Evolutionary conservation across 2,888 invertebrate species (phyloP).

Genomic region (Catocala fraxini): DNA sequence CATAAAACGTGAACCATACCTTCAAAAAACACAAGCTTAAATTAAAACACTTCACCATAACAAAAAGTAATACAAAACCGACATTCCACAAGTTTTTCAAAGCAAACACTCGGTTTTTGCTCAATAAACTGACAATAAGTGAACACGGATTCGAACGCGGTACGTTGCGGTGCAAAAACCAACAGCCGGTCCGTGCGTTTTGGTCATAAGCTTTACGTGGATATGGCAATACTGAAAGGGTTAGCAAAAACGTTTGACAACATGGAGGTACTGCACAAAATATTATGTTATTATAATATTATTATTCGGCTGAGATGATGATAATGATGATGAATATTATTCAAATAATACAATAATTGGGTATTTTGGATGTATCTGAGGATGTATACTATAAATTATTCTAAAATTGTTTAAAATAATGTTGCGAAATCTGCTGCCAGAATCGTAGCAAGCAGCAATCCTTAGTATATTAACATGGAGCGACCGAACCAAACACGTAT

Average conservation of each 20-base stretch:
- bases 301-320: too few relatives aligned
- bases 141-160: slow-evolving; percentile 51
- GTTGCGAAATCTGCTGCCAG: too few relatives aligned
- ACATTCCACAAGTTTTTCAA: slow-evolving; percentile 41
- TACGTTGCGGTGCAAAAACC: slow-evolving; percentile 52
- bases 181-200: slow-evolving; percentile 25
- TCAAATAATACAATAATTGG: too few relatives aligned
- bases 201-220: slow-evolving; percentile 39
- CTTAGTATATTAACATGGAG: too few relatives aligned
- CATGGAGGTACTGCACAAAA: slow-evolving; percentile 26
- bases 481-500: too few relatives aligned
- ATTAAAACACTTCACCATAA: neutral
- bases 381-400: too few relatives aligned
- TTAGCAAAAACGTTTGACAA: slow-evolving; percentile 39
- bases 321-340: too few relatives aligned
- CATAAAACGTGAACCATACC: neutral
- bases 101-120: slow-evolving; percentile 52
- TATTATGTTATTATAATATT: too few relatives aligned
- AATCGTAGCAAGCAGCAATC: too few relatives aligned
- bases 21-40: neutral
- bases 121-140: slow-evolving; percentile 54
- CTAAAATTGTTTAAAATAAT: too few relatives aligned
- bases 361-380: too few relatives aligned
- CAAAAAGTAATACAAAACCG: slow-evolving; percentile 40
- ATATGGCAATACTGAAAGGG: slow-evolving; percentile 36